phyloP scores from a whole-genome alignment of 2,888 invertebrate genomes.

The Drosophila quinaria region DNA sequence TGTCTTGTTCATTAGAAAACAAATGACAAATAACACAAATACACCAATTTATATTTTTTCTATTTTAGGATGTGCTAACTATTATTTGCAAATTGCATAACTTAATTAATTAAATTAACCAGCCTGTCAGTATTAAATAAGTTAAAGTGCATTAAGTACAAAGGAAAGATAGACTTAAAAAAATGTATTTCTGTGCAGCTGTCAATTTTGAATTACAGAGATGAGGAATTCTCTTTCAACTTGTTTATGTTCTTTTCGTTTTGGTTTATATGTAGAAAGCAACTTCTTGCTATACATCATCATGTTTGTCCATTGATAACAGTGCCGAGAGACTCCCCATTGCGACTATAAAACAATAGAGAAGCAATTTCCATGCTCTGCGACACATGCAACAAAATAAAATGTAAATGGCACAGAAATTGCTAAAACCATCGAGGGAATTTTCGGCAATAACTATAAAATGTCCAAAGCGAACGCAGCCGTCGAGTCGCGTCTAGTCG shows the following conservation, averaged over 20 bases:
- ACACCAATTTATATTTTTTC: too few relatives aligned
- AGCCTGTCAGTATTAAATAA: not conserved
- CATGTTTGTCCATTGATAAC: conserved; percentile 62
- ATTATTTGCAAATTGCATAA: not conserved
- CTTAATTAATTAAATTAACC: not conserved
- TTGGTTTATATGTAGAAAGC: conserved; percentile 8
- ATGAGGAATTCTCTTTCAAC: not conserved
- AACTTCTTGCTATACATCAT: conserved; percentile 39
- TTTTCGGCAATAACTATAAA: conserved; percentile 80
- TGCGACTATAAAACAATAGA: conserved; percentile 75
- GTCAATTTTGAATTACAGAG: not conserved
- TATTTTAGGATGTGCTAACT: too few relatives aligned
- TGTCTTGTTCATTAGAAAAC: too few relatives aligned
- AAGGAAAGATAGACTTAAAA: not conserved
- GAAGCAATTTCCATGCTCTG: conserved; percentile 64
- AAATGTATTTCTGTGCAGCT: not conserved
- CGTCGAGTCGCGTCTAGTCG: conserved; percentile 47
- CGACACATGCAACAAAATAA: conserved; percentile 70
- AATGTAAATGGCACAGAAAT: conserved; percentile 73
- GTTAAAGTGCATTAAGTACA: not conserved
- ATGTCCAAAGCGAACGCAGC: conserved; percentile 56
- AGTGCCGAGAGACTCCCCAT: conserved; percentile 37
- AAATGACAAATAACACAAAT: too few relatives aligned
- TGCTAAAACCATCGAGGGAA: conserved; percentile 76
- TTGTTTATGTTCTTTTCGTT: conserved; percentile 4